These are phyloP conservation scores for Tetrapedia diversipes DNA, from an alignment of 2,888 invertebrate species.

Conservation along the genomic window DNA sequence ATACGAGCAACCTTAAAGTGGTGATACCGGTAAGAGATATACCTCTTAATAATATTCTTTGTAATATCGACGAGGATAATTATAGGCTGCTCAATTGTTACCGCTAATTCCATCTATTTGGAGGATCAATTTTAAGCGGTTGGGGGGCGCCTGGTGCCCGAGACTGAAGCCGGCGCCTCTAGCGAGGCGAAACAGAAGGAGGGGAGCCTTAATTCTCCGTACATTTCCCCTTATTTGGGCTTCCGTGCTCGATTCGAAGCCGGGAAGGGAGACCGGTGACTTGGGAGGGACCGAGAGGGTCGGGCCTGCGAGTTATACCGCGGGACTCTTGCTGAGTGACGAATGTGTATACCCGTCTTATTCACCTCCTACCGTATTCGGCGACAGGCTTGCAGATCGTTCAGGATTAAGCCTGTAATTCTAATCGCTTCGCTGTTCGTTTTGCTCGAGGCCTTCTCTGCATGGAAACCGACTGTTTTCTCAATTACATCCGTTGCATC, in stretches of 20 bases:
- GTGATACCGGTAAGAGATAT: background rate
- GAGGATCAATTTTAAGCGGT: constrained; percentile 39
- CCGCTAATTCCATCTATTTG: constrained; percentile 29
- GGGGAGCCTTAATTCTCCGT: constrained; percentile 75
- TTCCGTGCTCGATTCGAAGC: constrained; percentile 70
- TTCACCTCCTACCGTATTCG: constrained; percentile 76
- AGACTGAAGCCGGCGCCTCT: constrained; percentile 50
- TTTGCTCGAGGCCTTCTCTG: constrained; percentile 10
- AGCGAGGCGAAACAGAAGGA: constrained; percentile 35
- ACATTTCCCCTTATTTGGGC: constrained; percentile 78
- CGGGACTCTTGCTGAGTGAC: constrained; percentile 70
- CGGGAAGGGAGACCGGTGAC: constrained; percentile 52
- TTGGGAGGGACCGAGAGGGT: constrained; percentile 64
- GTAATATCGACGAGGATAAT: constrained; percentile 19
- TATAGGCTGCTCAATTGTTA: constrained; percentile 4
- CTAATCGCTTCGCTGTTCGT: constrained; percentile 55
- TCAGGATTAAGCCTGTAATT: constrained; percentile 62
- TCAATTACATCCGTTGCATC: constrained; percentile 26
- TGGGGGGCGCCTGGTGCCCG: constrained; percentile 40
- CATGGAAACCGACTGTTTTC: constrained; percentile 44
- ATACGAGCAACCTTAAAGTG: background rate
- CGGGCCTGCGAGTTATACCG: constrained; percentile 62
- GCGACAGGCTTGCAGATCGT: constrained; percentile 66
- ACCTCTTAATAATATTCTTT: background rate
- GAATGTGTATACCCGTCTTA: constrained; percentile 69